Conservation (phyloP, 2,113 vertebrate genomes). For the Callopanchax toddi region DNA sequence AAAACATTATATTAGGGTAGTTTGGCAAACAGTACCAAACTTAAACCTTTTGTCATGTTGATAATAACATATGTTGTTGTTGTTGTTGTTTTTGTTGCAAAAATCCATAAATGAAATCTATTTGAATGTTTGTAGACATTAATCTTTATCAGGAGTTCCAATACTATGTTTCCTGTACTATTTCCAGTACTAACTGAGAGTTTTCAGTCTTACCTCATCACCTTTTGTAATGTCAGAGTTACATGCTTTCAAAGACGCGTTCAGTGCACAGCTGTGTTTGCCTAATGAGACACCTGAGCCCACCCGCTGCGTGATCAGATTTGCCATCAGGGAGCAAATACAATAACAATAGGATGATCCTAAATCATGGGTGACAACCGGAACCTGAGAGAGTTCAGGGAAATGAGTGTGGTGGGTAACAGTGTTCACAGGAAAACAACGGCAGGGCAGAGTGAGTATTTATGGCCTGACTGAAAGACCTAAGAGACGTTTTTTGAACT, state of each 20-base stretch:
- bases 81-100: too few relatives aligned
- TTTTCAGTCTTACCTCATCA: conserved; percentile 3
- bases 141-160: background rate
- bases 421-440: conserved; percentile 8
- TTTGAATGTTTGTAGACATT: background rate
- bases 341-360: background rate
- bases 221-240: background rate
- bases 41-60: too few relatives aligned
- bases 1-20: too few relatives aligned
- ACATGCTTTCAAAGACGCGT: conserved; percentile 5
- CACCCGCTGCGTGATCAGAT: conserved; percentile 20
- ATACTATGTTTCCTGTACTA: too few relatives aligned
- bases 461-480: background rate
- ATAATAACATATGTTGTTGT: too few relatives aligned
- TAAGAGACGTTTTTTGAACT: conserved; percentile 5
- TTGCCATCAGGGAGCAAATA: conserved; percentile 9
- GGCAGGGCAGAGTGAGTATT: conserved; percentile 7
- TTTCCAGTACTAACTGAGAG: background rate
- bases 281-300: conserved; percentile 33
- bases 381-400: background rate
- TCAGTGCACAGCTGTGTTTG: conserved; percentile 18
- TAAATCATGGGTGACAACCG: conserved; percentile 12
- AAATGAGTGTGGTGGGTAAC: conserved; percentile 16
- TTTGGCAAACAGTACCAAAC: too few relatives aligned
- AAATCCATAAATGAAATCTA: too few relatives aligned